Evolutionary conservation across 2,797 vertebrate genomes (phyloP).

Genomic region (Lutjanus argentimaculatus): DNA sequence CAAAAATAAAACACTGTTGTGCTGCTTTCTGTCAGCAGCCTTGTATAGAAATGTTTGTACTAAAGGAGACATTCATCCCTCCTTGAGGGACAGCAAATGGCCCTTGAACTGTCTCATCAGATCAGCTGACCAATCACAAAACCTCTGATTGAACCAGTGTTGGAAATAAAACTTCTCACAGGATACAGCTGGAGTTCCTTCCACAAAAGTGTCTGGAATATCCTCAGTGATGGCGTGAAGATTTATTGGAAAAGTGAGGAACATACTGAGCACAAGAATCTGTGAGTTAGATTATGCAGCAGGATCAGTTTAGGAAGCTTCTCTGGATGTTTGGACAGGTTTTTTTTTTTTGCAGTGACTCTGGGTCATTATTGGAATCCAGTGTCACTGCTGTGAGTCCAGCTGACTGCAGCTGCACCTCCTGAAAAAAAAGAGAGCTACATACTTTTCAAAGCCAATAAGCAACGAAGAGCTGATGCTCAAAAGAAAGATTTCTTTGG

Average conservation of each 20-base stretch:
- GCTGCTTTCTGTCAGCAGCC: not conserved
- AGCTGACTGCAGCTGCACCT: slow-evolving; percentile 7
- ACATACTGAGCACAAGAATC: not conserved
- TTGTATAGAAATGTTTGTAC: not conserved
- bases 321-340: slow-evolving; percentile 11
- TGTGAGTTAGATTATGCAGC: not conserved
- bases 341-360: not conserved
- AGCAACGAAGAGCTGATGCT: not conserved
- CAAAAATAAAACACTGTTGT: slow-evolving; percentile 12
- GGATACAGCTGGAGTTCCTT: not conserved
- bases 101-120: slow-evolving; percentile 1
- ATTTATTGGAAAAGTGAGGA: not conserved
- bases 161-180: not conserved
- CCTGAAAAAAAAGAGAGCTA: not conserved
- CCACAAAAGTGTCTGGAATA: not conserved
- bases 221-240: not conserved
- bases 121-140: not conserved
- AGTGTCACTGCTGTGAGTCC: slow-evolving; percentile 1
- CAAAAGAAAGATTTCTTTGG: not conserved
- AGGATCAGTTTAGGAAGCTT: not conserved
- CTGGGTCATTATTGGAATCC: slow-evolving; percentile 23
- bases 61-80: not conserved
- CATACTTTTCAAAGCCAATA: not conserved
- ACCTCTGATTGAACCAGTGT: not conserved
- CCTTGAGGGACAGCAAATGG: not conserved